Evolutionary conservation across 2,797 vertebrate species (phyloP), one percentile per base, ranked within the genome.

Genomic region (Macrochelys suwanniensis): DNA sequence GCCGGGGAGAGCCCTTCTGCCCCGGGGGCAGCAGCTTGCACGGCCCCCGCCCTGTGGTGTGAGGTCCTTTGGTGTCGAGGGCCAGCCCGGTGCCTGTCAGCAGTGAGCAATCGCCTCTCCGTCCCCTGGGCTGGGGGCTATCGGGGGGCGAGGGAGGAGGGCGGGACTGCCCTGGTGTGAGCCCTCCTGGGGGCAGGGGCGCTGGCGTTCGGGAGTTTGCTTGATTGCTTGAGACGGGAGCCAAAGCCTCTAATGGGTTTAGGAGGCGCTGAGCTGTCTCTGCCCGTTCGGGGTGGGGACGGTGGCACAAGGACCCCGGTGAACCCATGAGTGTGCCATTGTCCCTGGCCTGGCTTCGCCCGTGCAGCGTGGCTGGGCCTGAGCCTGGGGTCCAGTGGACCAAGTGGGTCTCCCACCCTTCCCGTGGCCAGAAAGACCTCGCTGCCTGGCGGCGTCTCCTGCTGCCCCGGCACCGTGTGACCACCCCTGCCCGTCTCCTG

Each of bases 171-270:
- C 59, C 57, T 25, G 11, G 49, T 5, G 13, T 80, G 42, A 78
- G 47, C 76, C 11, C 83, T 78, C 81, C 5, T 42, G 11, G 28
- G 51, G 65, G 7, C 12, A 15, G 31, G 61, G 8, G 56, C 26
- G 47, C 6, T 54, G 37, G 31, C 37, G 3, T 79, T 84, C 26
- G 13, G 19, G 65, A 53, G 78, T 91, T 86, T 86, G 53, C 54
- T 47, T 86, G 89, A 85, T 85, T 90, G 51, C 26, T 59, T 17
- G 61, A 25, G 89, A 90, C 45, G 23, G 37, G 19, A 65, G 31
- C 50, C 26, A 90, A 90, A 90, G 89, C 83, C 47, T 90, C 61
- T 90, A 85, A 85, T 90, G 78, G 83, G 61, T 85, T 90, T 85
- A 85, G 78, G 50, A 57, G 45, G 59, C 1, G 16, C 37, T 7